Evolutionary conservation across 2,113 vertebrate species (phyloP).

Genomic region (Ammodytes marinus): DNA sequence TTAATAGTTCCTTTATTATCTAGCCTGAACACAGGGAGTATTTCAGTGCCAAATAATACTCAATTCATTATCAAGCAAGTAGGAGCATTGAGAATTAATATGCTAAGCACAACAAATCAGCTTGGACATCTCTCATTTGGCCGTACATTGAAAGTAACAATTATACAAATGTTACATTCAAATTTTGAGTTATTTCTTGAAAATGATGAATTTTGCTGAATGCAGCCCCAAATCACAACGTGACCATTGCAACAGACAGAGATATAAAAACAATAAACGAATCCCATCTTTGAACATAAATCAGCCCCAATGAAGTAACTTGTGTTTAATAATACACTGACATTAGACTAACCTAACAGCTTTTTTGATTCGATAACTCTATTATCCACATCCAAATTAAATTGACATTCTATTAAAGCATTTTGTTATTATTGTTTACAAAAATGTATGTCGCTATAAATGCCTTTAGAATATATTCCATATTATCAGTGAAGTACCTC

Average conservation of each 20-base stretch:
- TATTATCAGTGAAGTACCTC: background rate
- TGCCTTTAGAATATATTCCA: background rate
- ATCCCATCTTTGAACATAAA: background rate
- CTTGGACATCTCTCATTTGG: background rate
- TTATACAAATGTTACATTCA: background rate
- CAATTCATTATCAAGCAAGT: background rate
- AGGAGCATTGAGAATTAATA: background rate
- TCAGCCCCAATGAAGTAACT: background rate
- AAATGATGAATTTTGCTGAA: too few relatives aligned
- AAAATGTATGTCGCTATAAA: background rate
- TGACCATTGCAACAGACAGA: background rate
- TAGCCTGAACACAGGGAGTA: conserved; percentile 4
- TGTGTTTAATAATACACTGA: background rate
- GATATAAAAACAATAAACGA: background rate
- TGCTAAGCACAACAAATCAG: background rate
- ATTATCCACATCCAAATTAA: background rate
- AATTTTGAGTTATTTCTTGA: too few relatives aligned
- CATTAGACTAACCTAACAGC: background rate
- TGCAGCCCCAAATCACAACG: background rate
- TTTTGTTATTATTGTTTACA: background rate
- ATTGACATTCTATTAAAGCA: background rate
- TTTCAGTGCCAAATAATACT: conserved; percentile 1
- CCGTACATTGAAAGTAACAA: background rate
- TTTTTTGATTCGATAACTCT: background rate
- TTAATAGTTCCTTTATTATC: conserved; percentile 38